Base-by-base conservation (phyloP, 2,888 invertebrate species). In the Epinotia brunnichana region DNA sequence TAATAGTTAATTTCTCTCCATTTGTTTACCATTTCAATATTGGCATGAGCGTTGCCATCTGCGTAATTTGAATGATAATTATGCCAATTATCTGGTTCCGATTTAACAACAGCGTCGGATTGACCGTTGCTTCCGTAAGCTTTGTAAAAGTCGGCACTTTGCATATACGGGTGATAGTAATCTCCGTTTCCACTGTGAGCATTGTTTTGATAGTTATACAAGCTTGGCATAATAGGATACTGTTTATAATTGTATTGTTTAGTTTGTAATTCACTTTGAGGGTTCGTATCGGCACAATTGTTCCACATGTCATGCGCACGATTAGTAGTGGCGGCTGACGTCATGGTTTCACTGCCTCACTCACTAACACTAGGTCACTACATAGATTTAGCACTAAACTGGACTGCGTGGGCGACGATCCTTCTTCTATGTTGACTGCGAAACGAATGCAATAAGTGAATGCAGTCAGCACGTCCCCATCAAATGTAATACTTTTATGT, bases 401-500 rank as follows among this genome's bases (percentile, higher is more conserved):
- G 80, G 81, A 82, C 87, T 87, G 90, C 89, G 91, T 91, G 88
- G 91, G 90, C 86, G 91, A 89, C 84, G 80, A 77, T 82, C 85
- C 87, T 83, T 84, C 88, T 84, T 83, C 87, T 84, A 80, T 83
- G 88, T 89, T 85, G 88, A 86, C 89, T 91, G 87, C 88, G 89
- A 91, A 91, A 88, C 90, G 90, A 93, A 92, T 93, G 92, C 83
- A 86, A 86, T 87, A 86, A 88, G 87, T 88, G 88, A 84, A 88
- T 85, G 86, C 85, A 86, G 82, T 82, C 91, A 86, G 87, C 87
- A 85, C 88, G 90, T 89, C 92, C 91, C 92, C 91, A 83, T 87
- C 91, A 90, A 92, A 88, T 89, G 90, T 91, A 92, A 90, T 91
- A 91, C 90, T 91, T 91, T 91, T 92, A 90, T 91, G 86, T 92